Base-by-base conservation (phyloP, 2,113 vertebrate genomes). In the Catharus bicknelli region DNA sequence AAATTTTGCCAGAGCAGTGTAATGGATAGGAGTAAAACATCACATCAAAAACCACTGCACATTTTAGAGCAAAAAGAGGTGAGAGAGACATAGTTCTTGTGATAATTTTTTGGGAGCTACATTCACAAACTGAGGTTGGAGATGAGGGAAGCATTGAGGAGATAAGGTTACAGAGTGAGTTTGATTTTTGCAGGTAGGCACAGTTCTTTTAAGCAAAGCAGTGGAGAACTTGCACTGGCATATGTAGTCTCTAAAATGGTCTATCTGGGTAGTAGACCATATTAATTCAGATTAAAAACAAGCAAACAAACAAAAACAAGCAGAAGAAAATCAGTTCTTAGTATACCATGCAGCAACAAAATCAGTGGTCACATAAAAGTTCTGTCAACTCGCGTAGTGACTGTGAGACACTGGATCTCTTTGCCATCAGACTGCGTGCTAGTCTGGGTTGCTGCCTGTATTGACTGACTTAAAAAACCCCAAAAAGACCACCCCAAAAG, bases 161-260 rank as follows among this genome's bases (percentile, higher is more conserved):
- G 9, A 43, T 13, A 16, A 70, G 4, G 4, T 67, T 72, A 61
- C 6, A 16, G 58, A 68, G 13, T 0, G 0, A 48, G 5, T 13
- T 23, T 17, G 29, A 74, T 23, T 78, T 59, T 43, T 45, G 43
- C n/a, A 26, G 30, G 20, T 7, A 57, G 53, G 40, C 17, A 58
- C 16, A 45, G 30, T 25, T 16, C 21, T 63, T 78, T 67, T 17
- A 63, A 40, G 30, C 13, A 63, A 68, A 86, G n/a, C 14, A 75
- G 45, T 10, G 11, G 40, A 70, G 26, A 74, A 62, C 13, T 8
- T 42, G n/a, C 53, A 29, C 25, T 25, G n/a, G 6, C 25, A 27
- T 42, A 48, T 23, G 18, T n/a, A 64, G 34, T 40, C 21, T 12
- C 25, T 81, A 45, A 90, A 85, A 67, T 2, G 22, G 11, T 34